Evolutionary conservation across 2,888 invertebrate species (phyloP), one percentile per base, ranked within the genome.

Genomic region (Cheilosia impressa): DNA sequence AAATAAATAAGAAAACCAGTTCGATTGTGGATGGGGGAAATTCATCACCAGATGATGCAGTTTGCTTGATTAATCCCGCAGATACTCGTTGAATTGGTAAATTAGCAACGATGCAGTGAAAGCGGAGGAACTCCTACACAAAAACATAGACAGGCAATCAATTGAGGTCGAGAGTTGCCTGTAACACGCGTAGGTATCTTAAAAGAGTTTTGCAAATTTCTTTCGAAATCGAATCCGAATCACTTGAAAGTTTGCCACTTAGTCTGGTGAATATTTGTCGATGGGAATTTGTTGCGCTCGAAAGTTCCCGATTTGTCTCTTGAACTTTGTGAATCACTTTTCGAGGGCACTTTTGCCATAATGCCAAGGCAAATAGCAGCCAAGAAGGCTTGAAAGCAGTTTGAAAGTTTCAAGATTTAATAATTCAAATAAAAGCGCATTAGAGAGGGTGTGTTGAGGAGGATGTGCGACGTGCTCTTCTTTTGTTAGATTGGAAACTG

Each of bases 31-130:
- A n/a, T 13, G 17, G 7, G 38, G 34, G 34, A 38, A 7, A 38
- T 38, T 24, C 27, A 27, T 73, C 53, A 13, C 47, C 57, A 47
- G 47, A 57, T 9, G 38, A 47, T 75, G 57, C 65, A 65, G 19
- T 57, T 57, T 13, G 41, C 38, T 60, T 52, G 41, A 50, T 41
- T 41, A 41, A 52, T 60, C 17, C 60, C n/a, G 27, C 4, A 45
- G 45, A 45, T 45, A 45, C 19, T 10, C 10, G 27, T 17, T 60
- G 52, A 52, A 52, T 22, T 19, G 13, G 52, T 15, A 45, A 45
- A 45, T 60, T 45, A 45, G 43, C 27, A 34, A 19, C 13, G 34
- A 63, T 15, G 34, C 7, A 6, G 17, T 6, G 19, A 31, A 31
- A 38, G 10, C 13, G 38, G 4, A 13, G 4, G 13, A 38, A 0